Base-by-base conservation (phyloP, 2,888 invertebrate genomes). In the Brassicogethes aeneus region DNA sequence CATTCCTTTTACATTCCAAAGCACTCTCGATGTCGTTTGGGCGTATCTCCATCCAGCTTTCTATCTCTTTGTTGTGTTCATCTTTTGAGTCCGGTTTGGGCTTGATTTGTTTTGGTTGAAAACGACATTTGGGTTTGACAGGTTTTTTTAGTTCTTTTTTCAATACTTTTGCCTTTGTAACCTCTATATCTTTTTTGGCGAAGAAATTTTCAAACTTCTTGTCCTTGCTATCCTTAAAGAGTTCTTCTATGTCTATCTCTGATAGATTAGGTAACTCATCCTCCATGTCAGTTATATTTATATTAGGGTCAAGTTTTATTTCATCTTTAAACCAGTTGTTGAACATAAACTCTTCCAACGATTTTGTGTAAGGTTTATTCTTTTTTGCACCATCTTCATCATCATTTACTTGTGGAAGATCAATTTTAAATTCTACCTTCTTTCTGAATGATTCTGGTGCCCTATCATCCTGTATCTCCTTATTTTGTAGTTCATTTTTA, bases 11-110 rank as follows among this genome's bases (percentile, higher is more conserved):
- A 12, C 12, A 32, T 15, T 29, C 33, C 32, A 35, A 33, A n/a
- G 14, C 37, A 29, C 16, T 34, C 39, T 15, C 16, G 37, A 10
- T 17, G 34, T 23, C 14, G 16, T 12, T 40, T 34, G 10, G 34
- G 17, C 44, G 41, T 39, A 48, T 51, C 1, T 57, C 50, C 54
- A 64, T 61, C 64, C 65, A 65, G 1, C 62, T 56, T 34, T 62
- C 61, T 8, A 59, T 50, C 35, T 61, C 57, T 15, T 48, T 46
- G 8, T 45, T 45, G 17, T 42, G 41, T 8, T 29, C 29, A 15
- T 50, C 48, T 5, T 46, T 38, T 16, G 45, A 50, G 7, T 56
- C 47, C 37, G 46, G 45, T 30, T 41, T 51, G 7, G 44, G 38
- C 12, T 32, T 5, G 3, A 32, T 13, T 12, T 3, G 12, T 12